Conservation (phyloP, 1,140 invertebrate species). For the Hormaphis cornu region DNA sequence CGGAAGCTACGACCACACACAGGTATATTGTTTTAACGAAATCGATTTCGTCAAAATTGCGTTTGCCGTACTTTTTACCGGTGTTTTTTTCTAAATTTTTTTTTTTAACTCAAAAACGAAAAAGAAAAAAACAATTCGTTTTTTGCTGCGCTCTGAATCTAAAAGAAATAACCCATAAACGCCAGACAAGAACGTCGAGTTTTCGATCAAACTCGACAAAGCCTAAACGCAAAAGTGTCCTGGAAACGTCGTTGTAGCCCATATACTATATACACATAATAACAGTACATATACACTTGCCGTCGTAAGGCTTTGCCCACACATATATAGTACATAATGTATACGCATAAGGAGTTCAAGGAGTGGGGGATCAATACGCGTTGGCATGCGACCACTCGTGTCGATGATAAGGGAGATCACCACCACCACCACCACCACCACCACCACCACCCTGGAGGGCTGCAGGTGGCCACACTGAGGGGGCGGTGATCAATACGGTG, state of each 20-base stretch:
- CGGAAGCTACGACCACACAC: too few relatives aligned
- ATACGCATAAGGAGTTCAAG: background rate
- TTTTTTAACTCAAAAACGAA: too few relatives aligned
- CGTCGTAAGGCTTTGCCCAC: too few relatives aligned
- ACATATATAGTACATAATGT: background rate
- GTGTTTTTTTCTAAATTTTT: too few relatives aligned
- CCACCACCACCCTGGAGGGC: slow-evolving; percentile 1
- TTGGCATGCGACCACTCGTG: slow-evolving; percentile 30
- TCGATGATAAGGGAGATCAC: slow-evolving; percentile 33
- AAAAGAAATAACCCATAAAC: too few relatives aligned
- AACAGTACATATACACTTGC: background rate
- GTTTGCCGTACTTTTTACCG: too few relatives aligned
- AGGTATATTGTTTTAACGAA: too few relatives aligned
- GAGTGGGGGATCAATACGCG: slow-evolving; percentile 27
- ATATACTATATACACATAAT: slow-evolving; percentile 1
- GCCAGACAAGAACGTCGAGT: slow-evolving; percentile 8
- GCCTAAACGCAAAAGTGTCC: background rate
- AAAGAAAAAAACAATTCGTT: too few relatives aligned
- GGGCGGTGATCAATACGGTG: slow-evolving; percentile 32
- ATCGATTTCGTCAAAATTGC: too few relatives aligned
- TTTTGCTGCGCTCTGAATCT: too few relatives aligned
- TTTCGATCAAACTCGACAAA: slow-evolving; percentile 6
- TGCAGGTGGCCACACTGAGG: slow-evolving; percentile 19
- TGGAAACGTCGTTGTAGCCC: background rate
- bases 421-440: background rate